Base-by-base conservation (phyloP, 2,888 invertebrate species). In the Acrobasis suavella region DNA sequence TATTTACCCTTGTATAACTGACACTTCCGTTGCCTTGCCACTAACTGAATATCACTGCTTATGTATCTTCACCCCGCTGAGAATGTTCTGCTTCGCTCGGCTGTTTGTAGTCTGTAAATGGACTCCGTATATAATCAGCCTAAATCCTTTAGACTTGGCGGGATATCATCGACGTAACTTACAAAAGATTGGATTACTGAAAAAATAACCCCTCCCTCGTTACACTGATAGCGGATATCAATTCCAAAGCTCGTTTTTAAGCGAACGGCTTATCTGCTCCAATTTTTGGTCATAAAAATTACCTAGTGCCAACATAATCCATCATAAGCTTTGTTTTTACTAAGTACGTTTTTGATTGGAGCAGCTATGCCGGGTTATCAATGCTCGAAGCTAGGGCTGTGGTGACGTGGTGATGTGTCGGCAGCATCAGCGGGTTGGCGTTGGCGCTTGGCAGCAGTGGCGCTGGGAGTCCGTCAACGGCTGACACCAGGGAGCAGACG, bases 391-490 rank as follows among this genome's bases (percentile, higher is more conserved):
- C 81, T 87, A 87, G 89, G 89, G 89, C 85, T 86, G 83, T 90
- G 91, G 91, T 92, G 91, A 92, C 88, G 83, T 91, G 85, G 90
- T 89, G 87, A 80, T 91, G 92, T 92, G 89, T 92, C 90, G 87
- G 82, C 93, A 93, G 93, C 87, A 92, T 93, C 90, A 91, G 84
- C 91, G 93, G 93, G 80, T 75, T 93, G 92, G 93, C 93, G 87
- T 75, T 93, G 91, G 93, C 93, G 84, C 89, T 93, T 78, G 93
- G 92, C 71, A 84, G 92, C 77, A 91, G 88, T 85, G 83, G 90
- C 67, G 81, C 85, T 52, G 87, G 88, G 85, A 91, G 89, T 67
- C 90, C 90, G 37, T 80, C 83, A 65, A 67, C 83, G 67, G 73
- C 81, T 62, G 87, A 85, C 69, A 72, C 80, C 67, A 74, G 81